Percentiles rank a stretch among this genome's conserved stretches.
Conservation (phyloP, 2,113 vertebrate species). For the Nibea coibor region DNA sequence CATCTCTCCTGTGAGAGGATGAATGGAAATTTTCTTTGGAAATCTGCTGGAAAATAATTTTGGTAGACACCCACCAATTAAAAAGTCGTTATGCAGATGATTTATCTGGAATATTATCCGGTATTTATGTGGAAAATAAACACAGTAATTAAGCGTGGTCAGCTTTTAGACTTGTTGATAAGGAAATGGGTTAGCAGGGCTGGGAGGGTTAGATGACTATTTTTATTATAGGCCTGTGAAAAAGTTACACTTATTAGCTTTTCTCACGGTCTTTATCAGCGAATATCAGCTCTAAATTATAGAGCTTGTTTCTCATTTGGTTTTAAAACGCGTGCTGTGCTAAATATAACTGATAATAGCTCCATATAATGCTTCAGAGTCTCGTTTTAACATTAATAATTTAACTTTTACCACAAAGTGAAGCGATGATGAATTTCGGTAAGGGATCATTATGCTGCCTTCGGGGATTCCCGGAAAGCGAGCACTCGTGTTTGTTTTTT, state of each 20-base stretch:
- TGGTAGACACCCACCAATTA: neutral
- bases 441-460: constrained; percentile 9
- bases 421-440: neutral
- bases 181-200: neutral
- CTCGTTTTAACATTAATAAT: neutral
- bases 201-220: neutral
- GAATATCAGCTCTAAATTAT: neutral
- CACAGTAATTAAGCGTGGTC: neutral
- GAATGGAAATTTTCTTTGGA: neutral
- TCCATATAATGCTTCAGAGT: neutral
- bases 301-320: neutral
- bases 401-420: neutral
- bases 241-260: neutral
- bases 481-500: accelerated
- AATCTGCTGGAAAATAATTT: neutral
- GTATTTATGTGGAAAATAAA: neutral
- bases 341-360: neutral
- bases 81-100: neutral
- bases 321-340: neutral
- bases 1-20: neutral
- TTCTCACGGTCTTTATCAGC: neutral
- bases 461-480: neutral
- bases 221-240: neutral
- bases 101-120: neutral
- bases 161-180: neutral